Percentiles rank a stretch among this genome's conserved stretches.
Evolutionary conservation across 2,113 vertebrate species (phyloP).

Genomic region (Ahaetulla prasina): DNA sequence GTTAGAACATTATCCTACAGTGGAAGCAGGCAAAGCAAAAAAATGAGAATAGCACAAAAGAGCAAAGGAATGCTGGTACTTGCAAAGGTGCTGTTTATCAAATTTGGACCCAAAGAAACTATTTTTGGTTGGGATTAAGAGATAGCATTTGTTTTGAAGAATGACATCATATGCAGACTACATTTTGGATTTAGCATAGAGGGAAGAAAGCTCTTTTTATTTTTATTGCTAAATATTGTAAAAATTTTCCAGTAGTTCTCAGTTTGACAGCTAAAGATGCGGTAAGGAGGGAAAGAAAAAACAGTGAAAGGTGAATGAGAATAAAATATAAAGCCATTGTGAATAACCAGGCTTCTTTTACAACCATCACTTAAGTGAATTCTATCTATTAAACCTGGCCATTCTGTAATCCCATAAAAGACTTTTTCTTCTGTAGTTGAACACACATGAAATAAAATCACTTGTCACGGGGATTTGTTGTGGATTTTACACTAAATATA

Average conservation of each 20-base stretch:
- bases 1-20: not conserved
- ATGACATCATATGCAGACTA: not conserved
- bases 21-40: not conserved
- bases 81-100: conserved; percentile 3
- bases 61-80: not conserved
- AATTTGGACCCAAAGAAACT: not conserved
- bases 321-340: not conserved
- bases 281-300: not conserved
- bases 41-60: not conserved
- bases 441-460: not conserved
- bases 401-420: not conserved
- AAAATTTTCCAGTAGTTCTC: not conserved
- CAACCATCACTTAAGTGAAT: not conserved
- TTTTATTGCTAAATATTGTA: not conserved
- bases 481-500: not conserved
- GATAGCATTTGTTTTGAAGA: not conserved
- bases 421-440: not conserved
- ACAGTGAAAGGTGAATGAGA: not conserved
- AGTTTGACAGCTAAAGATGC: not conserved
- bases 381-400: not conserved
- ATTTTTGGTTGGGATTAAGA: not conserved
- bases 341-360: not conserved
- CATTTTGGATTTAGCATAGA: not conserved
- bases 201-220: not conserved
- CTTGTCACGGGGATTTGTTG: not conserved